Evolutionary conservation across 2,797 vertebrate species (phyloP).

Genomic region (Notolepis coatsorum): DNA sequence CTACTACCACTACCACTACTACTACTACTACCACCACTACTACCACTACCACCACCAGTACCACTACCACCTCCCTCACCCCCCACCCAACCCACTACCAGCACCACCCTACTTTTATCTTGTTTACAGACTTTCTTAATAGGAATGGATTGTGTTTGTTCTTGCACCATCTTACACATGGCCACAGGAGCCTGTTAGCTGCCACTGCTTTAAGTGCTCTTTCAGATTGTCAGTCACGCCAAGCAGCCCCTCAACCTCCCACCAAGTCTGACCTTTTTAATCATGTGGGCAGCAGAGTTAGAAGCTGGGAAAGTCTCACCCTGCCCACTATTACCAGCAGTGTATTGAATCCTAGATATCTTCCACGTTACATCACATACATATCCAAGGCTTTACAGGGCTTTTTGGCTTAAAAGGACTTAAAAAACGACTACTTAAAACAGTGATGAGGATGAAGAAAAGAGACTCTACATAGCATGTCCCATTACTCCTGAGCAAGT

Average conservation of each 20-base stretch:
- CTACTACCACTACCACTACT: background rate
- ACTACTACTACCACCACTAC: background rate
- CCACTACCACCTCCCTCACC: background rate
- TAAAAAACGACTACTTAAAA: background rate
- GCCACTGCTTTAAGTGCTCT: conserved; percentile 34
- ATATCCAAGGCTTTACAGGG: background rate
- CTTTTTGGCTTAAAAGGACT: conserved; percentile 3
- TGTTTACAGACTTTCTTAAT: conserved; percentile 28
- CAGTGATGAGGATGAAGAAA: background rate
- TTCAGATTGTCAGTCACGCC: conserved; percentile 36
- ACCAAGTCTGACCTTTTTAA: conserved; percentile 13
- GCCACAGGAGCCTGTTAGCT: background rate
- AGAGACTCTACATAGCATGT: background rate
- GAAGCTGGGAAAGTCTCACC: conserved; percentile 10
- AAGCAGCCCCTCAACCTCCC: background rate
- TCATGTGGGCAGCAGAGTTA: conserved; percentile 2
- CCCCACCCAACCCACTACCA: background rate
- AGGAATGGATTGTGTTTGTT: conserved; percentile 39
- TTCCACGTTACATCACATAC: conserved; percentile 12
- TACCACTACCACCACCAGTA: background rate
- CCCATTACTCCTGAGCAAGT: background rate
- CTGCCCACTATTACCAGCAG: conserved; percentile 3
- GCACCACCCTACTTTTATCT: background rate
- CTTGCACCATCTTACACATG: conserved; percentile 14
- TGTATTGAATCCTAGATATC: conserved; percentile 1